Conservation (phyloP, 64 coral and sea anemone genomes). For the Montipora cactus region DNA sequence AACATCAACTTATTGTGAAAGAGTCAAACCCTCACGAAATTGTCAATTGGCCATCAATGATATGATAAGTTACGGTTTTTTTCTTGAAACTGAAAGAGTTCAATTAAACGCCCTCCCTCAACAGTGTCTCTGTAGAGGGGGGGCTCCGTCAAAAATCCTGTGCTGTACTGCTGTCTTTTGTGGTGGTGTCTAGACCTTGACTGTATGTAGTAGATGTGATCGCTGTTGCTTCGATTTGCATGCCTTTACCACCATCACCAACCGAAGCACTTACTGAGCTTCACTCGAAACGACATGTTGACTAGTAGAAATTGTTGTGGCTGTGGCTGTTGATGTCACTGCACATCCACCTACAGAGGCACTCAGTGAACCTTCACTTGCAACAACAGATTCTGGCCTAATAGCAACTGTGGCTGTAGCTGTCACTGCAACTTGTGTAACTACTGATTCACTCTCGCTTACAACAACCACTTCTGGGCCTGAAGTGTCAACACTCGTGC, state of each 20-base stretch:
- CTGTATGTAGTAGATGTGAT: constrained; percentile 1
- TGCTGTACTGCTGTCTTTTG: constrained; percentile 3
- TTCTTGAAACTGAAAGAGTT: constrained; percentile 25
- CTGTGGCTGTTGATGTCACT: neutral
- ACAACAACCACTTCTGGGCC: constrained; percentile 1
- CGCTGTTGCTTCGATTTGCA: constrained; percentile 2
- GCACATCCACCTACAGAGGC: neutral
- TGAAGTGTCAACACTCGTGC: neutral
- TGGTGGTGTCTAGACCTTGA: constrained; percentile 5
- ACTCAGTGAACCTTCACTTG: constrained; percentile 1
- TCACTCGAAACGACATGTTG: neutral
- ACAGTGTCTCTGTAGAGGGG: constrained; percentile 21
- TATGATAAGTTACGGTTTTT: constrained; percentile 17
- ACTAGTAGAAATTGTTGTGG: neutral
- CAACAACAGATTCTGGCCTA: neutral
- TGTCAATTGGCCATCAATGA: constrained; percentile 29
- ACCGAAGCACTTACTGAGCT: neutral
- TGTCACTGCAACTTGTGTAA: constrained; percentile 7
- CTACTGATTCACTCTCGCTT: constrained; percentile 1
- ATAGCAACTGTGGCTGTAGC: neutral
- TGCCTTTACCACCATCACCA: constrained; percentile 1
- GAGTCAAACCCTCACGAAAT: constrained; percentile 27
- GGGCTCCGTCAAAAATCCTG: constrained; percentile 39
- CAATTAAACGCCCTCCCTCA: constrained; percentile 37
- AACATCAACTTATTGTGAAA: constrained; percentile 35